Conservation (phyloP, 1,140 invertebrate species). For the Grapholita molesta region DNA sequence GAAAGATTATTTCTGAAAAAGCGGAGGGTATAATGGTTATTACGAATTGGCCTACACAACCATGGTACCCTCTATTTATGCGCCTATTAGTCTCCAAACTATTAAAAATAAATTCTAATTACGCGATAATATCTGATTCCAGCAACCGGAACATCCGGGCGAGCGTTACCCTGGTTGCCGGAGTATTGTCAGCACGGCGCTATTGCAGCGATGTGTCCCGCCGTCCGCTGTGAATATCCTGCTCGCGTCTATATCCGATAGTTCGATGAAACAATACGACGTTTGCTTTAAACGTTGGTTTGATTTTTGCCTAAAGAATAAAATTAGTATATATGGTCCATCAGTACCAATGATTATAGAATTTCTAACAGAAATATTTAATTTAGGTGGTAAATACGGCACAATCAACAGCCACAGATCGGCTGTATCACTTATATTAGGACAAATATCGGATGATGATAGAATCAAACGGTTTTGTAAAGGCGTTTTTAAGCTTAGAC, state of each 20-base stretch:
- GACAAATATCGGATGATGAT: not conserved
- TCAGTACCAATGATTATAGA: not conserved
- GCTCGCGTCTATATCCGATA: not conserved
- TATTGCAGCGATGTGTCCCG: not conserved
- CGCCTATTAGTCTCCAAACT: not conserved
- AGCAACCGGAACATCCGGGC: slow-evolving; percentile 19
- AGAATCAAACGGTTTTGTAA: no score
- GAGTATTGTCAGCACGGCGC: slow-evolving; percentile 19
- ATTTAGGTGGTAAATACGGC: not conserved
- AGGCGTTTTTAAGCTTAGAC: no score
- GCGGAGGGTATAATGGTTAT: slow-evolving; percentile 24
- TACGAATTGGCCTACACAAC: slow-evolving; percentile 26
- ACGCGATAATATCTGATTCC: slow-evolving; percentile 17
- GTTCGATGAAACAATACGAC: not conserved
- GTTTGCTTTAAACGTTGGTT: not conserved
- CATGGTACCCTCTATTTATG: slow-evolving; percentile 28
- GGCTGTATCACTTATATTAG: not conserved
- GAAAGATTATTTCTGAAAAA: slow-evolving; percentile 20
- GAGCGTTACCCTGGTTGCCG: slow-evolving; percentile 25
- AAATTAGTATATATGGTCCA: not conserved
- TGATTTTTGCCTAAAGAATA: not conserved
- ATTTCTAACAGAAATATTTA: not conserved
- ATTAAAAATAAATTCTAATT: not conserved
- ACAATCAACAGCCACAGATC: not conserved
- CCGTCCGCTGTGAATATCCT: not conserved